phyloP scores from a whole-genome alignment of 2,113 vertebrate species.

The Bufo gargarizans region DNA sequence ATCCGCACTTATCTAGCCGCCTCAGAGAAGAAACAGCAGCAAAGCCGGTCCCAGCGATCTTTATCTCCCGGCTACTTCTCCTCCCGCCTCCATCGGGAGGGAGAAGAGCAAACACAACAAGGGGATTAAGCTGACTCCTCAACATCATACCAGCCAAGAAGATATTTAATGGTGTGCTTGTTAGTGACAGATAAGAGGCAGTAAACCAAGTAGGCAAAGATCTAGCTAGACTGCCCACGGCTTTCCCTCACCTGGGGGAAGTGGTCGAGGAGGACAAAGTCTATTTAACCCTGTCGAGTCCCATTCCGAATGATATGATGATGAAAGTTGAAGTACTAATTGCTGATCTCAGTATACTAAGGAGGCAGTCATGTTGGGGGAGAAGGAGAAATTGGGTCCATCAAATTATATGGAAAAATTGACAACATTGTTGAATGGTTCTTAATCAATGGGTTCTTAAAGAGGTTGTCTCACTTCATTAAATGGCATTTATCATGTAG shows the following conservation, averaged over 20 bases:
- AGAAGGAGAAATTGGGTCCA: too few species aligned
- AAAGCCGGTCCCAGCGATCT: constrained; percentile 36
- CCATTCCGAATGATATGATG: not conserved
- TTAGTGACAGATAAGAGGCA: constrained; percentile 3
- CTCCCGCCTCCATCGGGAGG: not conserved
- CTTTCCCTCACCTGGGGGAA: not conserved
- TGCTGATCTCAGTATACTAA: too few species aligned
- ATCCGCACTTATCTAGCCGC: constrained; percentile 50
- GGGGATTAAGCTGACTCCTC: constrained; percentile 31
- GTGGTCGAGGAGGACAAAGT: not conserved
- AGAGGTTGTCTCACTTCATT: too few species aligned
- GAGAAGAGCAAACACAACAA: constrained; percentile 24
- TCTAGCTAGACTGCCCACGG: not conserved
- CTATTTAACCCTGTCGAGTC: not conserved
- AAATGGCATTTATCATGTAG: too few species aligned
- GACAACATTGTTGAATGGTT: not conserved
- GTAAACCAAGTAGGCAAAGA: not conserved
- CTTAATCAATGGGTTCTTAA: too few species aligned
- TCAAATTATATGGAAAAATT: not conserved
- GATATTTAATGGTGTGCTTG: not conserved
- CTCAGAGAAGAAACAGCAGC: constrained; percentile 53
- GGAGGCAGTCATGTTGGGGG: too few species aligned
- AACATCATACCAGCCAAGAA: not conserved
- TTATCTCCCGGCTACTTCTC: constrained; percentile 42
- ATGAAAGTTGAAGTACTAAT: not conserved